phyloP scores from a whole-genome alignment of 2,113 vertebrate genomes.

The Sarotherodon lohbergeri region DNA sequence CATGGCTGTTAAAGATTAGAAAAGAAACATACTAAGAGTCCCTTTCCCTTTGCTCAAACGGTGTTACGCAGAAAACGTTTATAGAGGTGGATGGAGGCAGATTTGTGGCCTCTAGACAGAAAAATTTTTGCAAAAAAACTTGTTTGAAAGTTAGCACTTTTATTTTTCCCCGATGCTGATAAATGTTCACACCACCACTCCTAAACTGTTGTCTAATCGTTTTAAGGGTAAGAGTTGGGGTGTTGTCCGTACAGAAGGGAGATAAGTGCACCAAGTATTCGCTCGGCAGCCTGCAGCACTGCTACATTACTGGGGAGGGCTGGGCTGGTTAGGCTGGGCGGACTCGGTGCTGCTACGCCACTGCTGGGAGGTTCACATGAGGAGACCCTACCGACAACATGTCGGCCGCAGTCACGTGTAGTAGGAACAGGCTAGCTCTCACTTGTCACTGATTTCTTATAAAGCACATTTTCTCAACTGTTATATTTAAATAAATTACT shows the following conservation, averaged over 20 bases:
- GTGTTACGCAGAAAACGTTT: neutral
- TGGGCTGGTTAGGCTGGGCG: neutral
- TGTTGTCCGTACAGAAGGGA: neutral
- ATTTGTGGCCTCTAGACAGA: neutral
- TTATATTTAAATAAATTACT: neutral
- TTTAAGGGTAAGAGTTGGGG: neutral
- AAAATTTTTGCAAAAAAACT: neutral
- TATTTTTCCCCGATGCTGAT: neutral
- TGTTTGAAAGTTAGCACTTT: neutral
- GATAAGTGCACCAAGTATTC: neutral
- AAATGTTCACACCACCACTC: neutral
- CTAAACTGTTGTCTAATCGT: neutral
- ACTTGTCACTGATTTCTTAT: neutral
- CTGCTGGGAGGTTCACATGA: conserved; percentile 37
- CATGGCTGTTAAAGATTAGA: neutral
- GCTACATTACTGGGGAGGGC: conserved; percentile 4
- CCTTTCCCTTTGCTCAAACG: neutral
- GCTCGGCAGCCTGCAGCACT: neutral
- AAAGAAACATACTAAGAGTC: neutral
- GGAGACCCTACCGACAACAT: conserved; percentile 45
- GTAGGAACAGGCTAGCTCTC: neutral
- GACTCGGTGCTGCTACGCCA: conserved; percentile 28
- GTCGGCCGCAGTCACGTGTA: conserved; percentile 65
- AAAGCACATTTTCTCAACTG: neutral
- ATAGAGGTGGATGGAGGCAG: neutral